Evolutionary conservation across 2,888 invertebrate species (phyloP), one percentile per base, ranked within the genome.

Genomic region (Volucella bombylans): DNA sequence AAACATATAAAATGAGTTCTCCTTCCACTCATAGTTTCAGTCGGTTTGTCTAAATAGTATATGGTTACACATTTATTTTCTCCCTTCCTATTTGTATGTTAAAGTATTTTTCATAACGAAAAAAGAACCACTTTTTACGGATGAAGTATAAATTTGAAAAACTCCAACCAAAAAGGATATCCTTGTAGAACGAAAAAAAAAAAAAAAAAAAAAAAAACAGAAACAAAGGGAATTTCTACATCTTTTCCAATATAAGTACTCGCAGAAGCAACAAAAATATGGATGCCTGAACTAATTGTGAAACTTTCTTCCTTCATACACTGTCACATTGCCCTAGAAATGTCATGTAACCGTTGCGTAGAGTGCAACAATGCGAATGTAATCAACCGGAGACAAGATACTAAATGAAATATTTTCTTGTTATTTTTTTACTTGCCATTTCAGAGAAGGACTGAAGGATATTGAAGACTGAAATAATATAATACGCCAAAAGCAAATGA

Each of bases 91-190:
- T 10, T 6, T 76, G 18, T 38, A 10, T 50, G 1, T 47, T n/a
- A 43, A n/a, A 23, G 52, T 68, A 71, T 57, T 49, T 15, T 52
- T 4, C 15, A 18, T 50, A 23, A 61, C 47, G 41, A 18, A 15
- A 72, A 52, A 54, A 61, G 31, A 50, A 14, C 49, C 23, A 14
- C 31, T 18, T 52, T 31, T 38, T 43, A 67, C 52, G 43, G 59
- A 18, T 71, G 49, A 67, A 62, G 47, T 38, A 68, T 73, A 78
- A 78, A 73, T 82, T 64, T 73, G 78, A 78, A 41, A 64, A 78
- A 39, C 68, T 73, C 31, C 55, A 50, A 50, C 62, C 23, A 12
- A n/a, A 11, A 23, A 10, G 18, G 39, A 39, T 11, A 47, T 78
- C 14, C 41, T 78, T 61, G 23, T 54, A 8, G 14, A 10, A 52